Evolutionary conservation across 2,797 vertebrate species (phyloP).

Genomic region (Chrosomus eos): DNA sequence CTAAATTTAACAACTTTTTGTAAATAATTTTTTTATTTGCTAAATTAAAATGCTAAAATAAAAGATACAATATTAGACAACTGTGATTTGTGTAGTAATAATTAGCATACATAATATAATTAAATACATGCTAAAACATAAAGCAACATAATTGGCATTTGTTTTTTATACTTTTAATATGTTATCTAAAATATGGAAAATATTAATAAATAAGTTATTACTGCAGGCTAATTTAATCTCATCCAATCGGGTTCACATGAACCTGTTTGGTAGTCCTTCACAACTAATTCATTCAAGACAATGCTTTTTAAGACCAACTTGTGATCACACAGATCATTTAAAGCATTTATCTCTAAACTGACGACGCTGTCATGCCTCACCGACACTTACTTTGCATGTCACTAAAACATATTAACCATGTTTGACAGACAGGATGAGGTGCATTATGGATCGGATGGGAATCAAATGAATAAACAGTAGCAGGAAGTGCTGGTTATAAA

Average conservation of each 20-base stretch:
- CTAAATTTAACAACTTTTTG: neutral
- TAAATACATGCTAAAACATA: no score
- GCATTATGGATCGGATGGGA: conserved; percentile 70
- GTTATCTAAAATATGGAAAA: no score
- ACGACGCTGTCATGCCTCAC: neutral
- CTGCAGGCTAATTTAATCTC: conserved; percentile 39
- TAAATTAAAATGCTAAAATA: neutral
- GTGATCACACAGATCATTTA: conserved; percentile 63
- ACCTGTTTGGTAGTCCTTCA: neutral
- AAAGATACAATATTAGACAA: neutral
- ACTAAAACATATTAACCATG: conserved; percentile 49
- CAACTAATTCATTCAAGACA: conserved; percentile 60
- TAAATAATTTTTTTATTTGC: neutral
- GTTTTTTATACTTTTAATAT: no score
- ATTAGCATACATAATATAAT: no score
- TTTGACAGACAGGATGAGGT: conserved; percentile 65
- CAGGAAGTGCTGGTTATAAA: conserved; percentile 75
- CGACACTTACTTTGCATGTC: conserved; percentile 39
- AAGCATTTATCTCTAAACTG: conserved; percentile 69
- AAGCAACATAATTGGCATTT: no score
- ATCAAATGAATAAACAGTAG: conserved; percentile 75
- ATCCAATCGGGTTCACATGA: conserved; percentile 19
- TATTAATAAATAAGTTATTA: no score
- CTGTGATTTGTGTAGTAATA: neutral
- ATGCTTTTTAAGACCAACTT: conserved; percentile 70